Conservation (phyloP, 2,888 invertebrate species). For the Coelogynopora nodosa region DNA sequence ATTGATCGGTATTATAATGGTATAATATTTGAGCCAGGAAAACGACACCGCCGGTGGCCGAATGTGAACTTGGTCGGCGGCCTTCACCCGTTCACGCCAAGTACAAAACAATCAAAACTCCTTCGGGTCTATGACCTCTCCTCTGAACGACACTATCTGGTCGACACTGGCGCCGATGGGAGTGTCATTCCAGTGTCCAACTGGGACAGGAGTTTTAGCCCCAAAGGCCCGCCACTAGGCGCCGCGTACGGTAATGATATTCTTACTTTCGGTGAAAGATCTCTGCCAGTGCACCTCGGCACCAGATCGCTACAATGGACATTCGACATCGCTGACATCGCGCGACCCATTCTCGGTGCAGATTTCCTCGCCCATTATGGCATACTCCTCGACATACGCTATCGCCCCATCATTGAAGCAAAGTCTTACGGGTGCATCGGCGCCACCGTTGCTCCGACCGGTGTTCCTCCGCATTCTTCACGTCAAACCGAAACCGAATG, state of each 20-base stretch:
- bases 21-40: too few species aligned
- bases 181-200: background rate
- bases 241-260: background rate
- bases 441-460: background rate
- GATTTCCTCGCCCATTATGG: background rate
- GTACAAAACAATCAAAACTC: background rate
- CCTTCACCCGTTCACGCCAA: background rate
- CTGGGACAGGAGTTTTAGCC: background rate
- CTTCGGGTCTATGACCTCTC: background rate
- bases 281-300: background rate
- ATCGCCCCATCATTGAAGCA: background rate
- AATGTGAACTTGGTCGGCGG: background rate
- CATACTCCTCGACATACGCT: background rate
- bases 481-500: background rate
- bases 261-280: background rate
- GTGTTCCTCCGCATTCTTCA: background rate
- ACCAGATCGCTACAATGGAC: background rate
- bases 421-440: conserved; percentile 4
- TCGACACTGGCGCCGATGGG: background rate
- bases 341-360: background rate
- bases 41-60: background rate
- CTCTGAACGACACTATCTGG: background rate
- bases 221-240: conserved; percentile 25
- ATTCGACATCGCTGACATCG: background rate
- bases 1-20: too few species aligned